phyloP scores from a whole-genome alignment of 2,113 vertebrate species.

The Phylloscopus trochiloides region DNA sequence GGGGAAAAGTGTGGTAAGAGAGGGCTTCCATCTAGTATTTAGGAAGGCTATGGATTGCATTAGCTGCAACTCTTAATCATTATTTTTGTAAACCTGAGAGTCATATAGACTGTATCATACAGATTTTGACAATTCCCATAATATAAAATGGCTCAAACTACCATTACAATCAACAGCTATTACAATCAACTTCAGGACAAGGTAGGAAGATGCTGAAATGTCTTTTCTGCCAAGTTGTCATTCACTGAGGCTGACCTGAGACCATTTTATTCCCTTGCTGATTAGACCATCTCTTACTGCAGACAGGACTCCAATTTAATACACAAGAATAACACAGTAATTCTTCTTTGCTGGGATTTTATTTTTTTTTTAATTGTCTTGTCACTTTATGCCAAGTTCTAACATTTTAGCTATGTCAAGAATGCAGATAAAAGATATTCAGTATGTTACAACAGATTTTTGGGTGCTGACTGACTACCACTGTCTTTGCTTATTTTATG shows the following conservation, averaged over 20 bases:
- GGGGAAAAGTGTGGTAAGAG: neutral
- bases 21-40: conserved; percentile 38
- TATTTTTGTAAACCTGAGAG: conserved; percentile 48
- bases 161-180: conserved; percentile 74
- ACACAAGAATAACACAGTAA: neutral
- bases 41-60: conserved; percentile 26
- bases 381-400: neutral
- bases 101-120: conserved; percentile 35
- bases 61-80: conserved; percentile 26
- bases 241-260: conserved; percentile 42
- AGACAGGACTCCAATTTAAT: conserved; percentile 39
- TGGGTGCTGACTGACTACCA: neutral
- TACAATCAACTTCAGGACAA: conserved; percentile 71
- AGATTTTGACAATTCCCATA: conserved; percentile 68
- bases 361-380: neutral
- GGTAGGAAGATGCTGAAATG: conserved; percentile 61
- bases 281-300: conserved; percentile 57
- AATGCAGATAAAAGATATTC: neutral
- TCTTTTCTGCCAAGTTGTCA: conserved; percentile 55
- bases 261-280: conserved; percentile 37
- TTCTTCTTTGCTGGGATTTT: neutral
- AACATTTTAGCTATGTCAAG: neutral
- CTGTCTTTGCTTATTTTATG: neutral
- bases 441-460: neutral
- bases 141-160: conserved; percentile 61